Conservation (phyloP, 2,888 invertebrate species). For the Agrochola lychnidis region DNA sequence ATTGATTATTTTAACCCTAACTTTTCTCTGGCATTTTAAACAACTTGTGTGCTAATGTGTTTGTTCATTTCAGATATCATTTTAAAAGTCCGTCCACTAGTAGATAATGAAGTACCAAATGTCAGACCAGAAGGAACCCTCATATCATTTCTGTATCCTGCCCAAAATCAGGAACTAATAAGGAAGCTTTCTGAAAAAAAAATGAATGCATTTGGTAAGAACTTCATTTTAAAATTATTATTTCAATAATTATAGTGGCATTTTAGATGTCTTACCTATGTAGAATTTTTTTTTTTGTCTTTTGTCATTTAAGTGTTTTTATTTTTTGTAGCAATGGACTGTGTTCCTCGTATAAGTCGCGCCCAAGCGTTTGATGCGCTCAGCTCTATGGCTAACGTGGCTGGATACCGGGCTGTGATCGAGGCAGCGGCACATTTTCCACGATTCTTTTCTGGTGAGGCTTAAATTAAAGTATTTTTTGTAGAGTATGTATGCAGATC, state of each 20-base stretch:
- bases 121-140: slow-evolving; percentile 93
- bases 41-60: slow-evolving; percentile 6
- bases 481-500: not conserved
- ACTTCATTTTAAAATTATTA: not conserved
- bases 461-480: not conserved
- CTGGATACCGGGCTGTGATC: slow-evolving; percentile 96
- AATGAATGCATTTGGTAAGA: slow-evolving; percentile 95
- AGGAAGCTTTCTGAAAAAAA: slow-evolving; percentile 92
- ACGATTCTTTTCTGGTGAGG: slow-evolving; percentile 95
- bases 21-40: not conserved
- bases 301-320: not conserved
- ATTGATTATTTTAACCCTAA: slow-evolving; percentile 14
- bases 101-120: slow-evolving; percentile 92
- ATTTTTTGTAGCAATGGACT: slow-evolving; percentile 94
- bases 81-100: slow-evolving; percentile 94
- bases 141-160: slow-evolving; percentile 96
- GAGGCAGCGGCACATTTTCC: slow-evolving; percentile 97
- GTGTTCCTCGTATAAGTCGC: slow-evolving; percentile 96
- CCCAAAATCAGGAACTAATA: slow-evolving; percentile 94
- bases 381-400: slow-evolving; percentile 97
- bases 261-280: not conserved
- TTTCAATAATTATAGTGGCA: not conserved
- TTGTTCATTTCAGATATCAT: slow-evolving; percentile 92
- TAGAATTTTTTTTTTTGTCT: not conserved
- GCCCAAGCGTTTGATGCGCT: slow-evolving; percentile 97